phyloP scores from a whole-genome alignment of 1,140 invertebrate species.

The Atta colombica region DNA sequence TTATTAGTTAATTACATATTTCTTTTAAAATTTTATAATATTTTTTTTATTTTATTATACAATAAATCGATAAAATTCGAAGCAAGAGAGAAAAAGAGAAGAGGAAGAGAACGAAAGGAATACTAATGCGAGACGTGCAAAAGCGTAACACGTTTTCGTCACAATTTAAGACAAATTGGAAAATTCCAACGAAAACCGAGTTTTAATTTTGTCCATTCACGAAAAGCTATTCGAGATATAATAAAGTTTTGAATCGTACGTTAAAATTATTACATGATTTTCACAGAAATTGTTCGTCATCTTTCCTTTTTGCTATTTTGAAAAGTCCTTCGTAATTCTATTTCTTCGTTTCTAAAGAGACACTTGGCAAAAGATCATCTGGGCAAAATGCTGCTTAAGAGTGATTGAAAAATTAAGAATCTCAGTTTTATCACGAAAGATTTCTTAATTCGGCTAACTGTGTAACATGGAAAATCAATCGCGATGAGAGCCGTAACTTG shows the following conservation, averaged over 20 bases:
- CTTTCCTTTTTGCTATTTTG: not conserved
- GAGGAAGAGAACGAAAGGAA: conserved; percentile 4
- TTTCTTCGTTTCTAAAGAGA: conserved; percentile 38
- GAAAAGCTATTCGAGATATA: not conserved
- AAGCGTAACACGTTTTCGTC: conserved; percentile 21
- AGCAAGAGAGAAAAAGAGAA: not conserved
- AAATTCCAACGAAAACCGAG: conserved; percentile 31
- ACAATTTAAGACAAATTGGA: conserved; percentile 48
- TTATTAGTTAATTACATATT: not conserved
- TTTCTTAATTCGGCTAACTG: conserved; percentile 43
- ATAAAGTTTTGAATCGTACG: not conserved
- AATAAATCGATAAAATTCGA: conserved; percentile 36
- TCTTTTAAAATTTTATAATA: not conserved
- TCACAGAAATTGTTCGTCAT: not conserved
- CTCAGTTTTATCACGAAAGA: conserved; percentile 18
- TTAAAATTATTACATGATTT: not conserved
- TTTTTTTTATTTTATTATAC: conserved; percentile 1
- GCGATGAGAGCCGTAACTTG: conserved; percentile 33
- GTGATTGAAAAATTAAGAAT: conserved; percentile 50
- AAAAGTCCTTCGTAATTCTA: not conserved
- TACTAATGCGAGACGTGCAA: conserved; percentile 1
- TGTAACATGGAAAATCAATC: conserved; percentile 52
- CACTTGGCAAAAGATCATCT: conserved; percentile 2
- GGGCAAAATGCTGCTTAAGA: not conserved
- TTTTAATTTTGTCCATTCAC: conserved; percentile 29